Percentiles rank a stretch among this genome's conserved stretches.
These are phyloP conservation scores for Drosophila auraria DNA, from an alignment of 1,140 invertebrate species.

Conservation along the genomic window DNA sequence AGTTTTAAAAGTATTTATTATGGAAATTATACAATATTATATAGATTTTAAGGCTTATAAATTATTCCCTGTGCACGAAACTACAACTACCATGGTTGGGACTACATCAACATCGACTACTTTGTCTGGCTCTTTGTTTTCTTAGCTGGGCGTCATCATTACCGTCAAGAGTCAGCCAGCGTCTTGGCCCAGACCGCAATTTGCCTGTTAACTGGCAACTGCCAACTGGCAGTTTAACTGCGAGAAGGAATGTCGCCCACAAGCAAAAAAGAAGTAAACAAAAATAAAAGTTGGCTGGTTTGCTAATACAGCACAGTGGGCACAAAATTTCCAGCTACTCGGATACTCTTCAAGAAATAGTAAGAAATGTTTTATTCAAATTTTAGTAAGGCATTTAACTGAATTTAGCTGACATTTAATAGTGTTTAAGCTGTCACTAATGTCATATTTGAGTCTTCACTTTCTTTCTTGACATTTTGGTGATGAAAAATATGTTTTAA, in stretches of 20 bases:
- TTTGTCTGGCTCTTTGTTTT: constrained; percentile 58
- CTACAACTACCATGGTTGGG: background rate
- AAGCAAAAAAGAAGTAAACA: constrained; percentile 4
- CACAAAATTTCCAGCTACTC: background rate
- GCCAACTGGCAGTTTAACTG: constrained; percentile 38
- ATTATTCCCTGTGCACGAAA: background rate
- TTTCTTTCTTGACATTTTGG: constrained; percentile 20
- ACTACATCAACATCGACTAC: constrained; percentile 34
- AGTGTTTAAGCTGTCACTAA: constrained; percentile 3
- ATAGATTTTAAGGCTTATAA: background rate
- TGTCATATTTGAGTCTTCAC: constrained; percentile 23
- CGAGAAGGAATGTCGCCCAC: constrained; percentile 48
- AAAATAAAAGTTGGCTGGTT: constrained; percentile 6
- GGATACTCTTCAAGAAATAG: background rate
- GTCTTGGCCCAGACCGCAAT: constrained; percentile 51
- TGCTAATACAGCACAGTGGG: background rate
- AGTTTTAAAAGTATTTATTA: too few relatives aligned
- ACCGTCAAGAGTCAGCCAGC: constrained; percentile 45
- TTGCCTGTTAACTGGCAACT: constrained; percentile 49
- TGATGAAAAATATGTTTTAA: constrained; percentile 21
- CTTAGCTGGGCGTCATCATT: constrained; percentile 56
- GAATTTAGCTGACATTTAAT: background rate
- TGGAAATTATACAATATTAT: background rate
- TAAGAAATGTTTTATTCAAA: too few relatives aligned
- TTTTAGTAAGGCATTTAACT: background rate